Evolutionary conservation across 2,797 vertebrate species (phyloP).

Genomic region (Gephyroberyx darwinii): DNA sequence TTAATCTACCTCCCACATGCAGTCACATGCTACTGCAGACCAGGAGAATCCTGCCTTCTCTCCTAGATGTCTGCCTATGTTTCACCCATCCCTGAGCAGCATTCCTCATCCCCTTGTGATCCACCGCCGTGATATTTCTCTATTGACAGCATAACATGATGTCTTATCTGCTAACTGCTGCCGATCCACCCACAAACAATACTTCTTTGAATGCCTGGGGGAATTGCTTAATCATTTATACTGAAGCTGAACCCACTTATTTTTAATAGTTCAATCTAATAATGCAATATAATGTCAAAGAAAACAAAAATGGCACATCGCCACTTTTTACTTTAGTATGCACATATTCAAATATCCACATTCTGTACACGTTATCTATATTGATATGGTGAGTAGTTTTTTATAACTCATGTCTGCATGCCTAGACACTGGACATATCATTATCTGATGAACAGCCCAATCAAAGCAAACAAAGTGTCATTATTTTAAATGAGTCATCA

Average conservation of each 20-base stretch:
- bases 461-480: no score
- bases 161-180: not conserved
- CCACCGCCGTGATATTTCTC: not conserved
- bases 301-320: no score
- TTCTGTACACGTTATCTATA: no score
- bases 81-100: constrained; percentile 17
- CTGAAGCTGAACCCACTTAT: not conserved
- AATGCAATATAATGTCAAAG: not conserved
- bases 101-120: constrained; percentile 32
- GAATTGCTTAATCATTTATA: not conserved
- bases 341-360: no score
- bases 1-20: constrained; percentile 50
- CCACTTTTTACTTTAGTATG: no score
- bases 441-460: no score
- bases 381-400: no score
- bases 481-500: no score
- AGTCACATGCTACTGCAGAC: constrained; percentile 68
- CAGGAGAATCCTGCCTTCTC: constrained; percentile 14
- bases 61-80: not conserved
- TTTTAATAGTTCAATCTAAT: not conserved
- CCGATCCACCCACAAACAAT: not conserved
- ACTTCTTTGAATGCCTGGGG: not conserved
- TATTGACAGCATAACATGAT: not conserved
- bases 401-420: no score
- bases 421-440: no score